phyloP scores from a whole-genome alignment of 1,140 invertebrate species.

The Dinoponera quadriceps region DNA sequence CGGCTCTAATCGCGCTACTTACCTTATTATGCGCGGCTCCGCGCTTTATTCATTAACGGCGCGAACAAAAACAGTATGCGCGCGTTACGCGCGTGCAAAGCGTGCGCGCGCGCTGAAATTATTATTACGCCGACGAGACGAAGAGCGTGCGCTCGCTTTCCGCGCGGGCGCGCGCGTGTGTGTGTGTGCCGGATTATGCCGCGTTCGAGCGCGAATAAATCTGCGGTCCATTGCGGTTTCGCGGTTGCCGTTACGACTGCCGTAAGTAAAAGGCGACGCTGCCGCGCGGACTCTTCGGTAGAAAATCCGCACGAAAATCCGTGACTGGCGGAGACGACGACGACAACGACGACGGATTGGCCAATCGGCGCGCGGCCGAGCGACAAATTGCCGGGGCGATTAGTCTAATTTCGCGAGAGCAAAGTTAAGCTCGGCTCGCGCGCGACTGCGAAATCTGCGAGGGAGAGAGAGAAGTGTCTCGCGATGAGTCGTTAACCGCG shows the following conservation, averaged over 20 bases:
- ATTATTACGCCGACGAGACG: slow-evolving; percentile 9
- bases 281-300: background rate
- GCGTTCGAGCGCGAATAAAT: slow-evolving; percentile 18
- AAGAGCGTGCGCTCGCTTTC: background rate
- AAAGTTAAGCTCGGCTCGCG: slow-evolving; percentile 43
- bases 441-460: slow-evolving; percentile 54
- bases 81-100: background rate
- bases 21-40: slow-evolving; percentile 30
- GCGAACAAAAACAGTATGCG: slow-evolving; percentile 8
- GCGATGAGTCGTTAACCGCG: slow-evolving; percentile 56
- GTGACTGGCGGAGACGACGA: slow-evolving; percentile 4
- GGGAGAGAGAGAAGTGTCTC: slow-evolving; percentile 21
- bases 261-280: slow-evolving; percentile 17
- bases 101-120: slow-evolving; percentile 13
- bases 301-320: slow-evolving; percentile 43
- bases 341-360: slow-evolving; percentile 3
- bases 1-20: background rate
- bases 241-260: slow-evolving; percentile 27
- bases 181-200: background rate
- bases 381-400: slow-evolving; percentile 48
- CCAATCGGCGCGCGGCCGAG: slow-evolving; percentile 47
- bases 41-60: slow-evolving; percentile 28
- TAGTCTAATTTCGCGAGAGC: slow-evolving; percentile 61
- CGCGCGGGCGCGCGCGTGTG: no score
- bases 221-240: slow-evolving; percentile 27